These are phyloP conservation scores for Eupeodes luniger DNA, from an alignment of 2,888 invertebrate genomes.

Conservation along the genomic window DNA sequence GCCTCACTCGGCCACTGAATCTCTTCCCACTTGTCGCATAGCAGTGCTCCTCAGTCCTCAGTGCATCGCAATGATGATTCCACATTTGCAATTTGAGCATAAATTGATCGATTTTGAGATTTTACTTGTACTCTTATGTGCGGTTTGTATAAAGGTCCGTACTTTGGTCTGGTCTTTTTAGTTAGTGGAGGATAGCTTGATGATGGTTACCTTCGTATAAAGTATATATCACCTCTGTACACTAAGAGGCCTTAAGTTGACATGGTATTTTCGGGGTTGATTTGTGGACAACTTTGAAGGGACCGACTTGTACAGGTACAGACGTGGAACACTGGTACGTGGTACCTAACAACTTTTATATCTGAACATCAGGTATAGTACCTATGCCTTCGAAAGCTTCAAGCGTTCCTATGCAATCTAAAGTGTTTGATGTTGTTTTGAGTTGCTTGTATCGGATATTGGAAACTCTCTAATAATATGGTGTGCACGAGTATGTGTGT, in stretches of 20 bases:
- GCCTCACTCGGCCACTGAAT: background rate
- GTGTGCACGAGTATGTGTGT: no score
- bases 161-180: background rate
- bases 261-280: constrained; percentile 49
- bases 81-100: constrained; percentile 56
- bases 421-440: constrained; percentile 8
- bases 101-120: constrained; percentile 62
- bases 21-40: constrained; percentile 53
- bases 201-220: background rate
- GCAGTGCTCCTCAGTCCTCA: background rate
- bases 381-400: no score
- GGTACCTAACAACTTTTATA: no score
- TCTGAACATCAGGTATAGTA: no score
- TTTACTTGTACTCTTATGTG: constrained; percentile 12
- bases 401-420: background rate
- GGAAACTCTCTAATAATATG: background rate
- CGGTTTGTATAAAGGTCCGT: constrained; percentile 1
- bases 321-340: background rate
- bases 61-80: constrained; percentile 42
- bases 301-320: background rate
- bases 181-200: no score
- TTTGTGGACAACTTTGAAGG: constrained; percentile 42
- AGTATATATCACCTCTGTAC: constrained; percentile 1
- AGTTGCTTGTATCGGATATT: constrained; percentile 11
- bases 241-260: constrained; percentile 39